Conservation (phyloP, 1,140 invertebrate genomes). For the Macrostomum lignano region DNA sequence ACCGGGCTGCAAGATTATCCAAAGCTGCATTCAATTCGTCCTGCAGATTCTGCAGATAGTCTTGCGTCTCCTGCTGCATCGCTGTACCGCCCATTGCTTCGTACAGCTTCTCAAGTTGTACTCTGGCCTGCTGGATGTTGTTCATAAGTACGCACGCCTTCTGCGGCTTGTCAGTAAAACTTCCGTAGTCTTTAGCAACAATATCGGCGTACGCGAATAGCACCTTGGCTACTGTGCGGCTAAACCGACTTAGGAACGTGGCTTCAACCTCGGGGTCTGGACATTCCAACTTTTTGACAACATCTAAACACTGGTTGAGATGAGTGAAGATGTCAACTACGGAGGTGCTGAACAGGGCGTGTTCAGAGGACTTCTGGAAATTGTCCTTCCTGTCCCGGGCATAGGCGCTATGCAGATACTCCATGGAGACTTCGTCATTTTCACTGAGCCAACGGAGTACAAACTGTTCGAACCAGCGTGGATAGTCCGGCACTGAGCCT, state of each 20-base stretch:
- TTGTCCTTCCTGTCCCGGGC: slow-evolving; percentile 19
- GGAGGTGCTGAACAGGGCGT: slow-evolving; percentile 87
- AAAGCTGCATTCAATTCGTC: slow-evolving; percentile 66
- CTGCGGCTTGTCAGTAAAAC: slow-evolving; percentile 36
- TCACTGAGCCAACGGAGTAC: slow-evolving; percentile 99
- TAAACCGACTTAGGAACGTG: slow-evolving; percentile 1
- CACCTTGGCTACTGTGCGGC: slow-evolving; percentile 75
- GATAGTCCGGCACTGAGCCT: slow-evolving; percentile 67
- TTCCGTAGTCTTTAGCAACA: slow-evolving; percentile 78
- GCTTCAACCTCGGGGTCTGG: slow-evolving; percentile 83
- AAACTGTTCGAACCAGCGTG: slow-evolving; percentile 91
- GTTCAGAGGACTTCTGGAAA: slow-evolving; percentile 96
- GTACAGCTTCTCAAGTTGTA: slow-evolving; percentile 95
- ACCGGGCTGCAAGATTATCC: slow-evolving; percentile 74
- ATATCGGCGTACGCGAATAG: slow-evolving; percentile 87
- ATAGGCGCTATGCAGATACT: slow-evolving; percentile 33
- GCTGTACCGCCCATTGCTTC: slow-evolving; percentile 94
- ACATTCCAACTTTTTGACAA: slow-evolving; percentile 89
- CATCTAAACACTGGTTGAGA: slow-evolving; percentile 93
- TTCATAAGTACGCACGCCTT: slow-evolving; percentile 95
- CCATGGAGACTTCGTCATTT: slow-evolving; percentile 37
- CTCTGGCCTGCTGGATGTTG: slow-evolving; percentile 90
- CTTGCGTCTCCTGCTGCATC: slow-evolving; percentile 39
- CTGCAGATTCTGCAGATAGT: slow-evolving; percentile 80
- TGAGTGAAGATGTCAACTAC: slow-evolving; percentile 99